Evolutionary conservation across 2,797 vertebrate genomes (phyloP).

Genomic region (Eulemur albifrons): DNA sequence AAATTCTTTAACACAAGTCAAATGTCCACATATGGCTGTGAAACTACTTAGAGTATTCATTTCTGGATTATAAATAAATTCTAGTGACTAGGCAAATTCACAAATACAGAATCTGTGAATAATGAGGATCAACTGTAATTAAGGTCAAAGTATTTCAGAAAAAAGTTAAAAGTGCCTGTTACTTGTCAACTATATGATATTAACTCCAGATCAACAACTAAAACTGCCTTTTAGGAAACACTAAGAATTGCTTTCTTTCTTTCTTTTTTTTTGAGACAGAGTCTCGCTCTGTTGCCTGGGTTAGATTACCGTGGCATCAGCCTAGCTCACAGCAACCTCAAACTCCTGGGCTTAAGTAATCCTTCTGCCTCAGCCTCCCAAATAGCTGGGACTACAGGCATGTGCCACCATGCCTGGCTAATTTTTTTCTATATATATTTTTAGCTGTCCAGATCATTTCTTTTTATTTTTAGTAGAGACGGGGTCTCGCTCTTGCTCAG

Average conservation of each 20-base stretch:
- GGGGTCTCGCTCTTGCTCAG: too few relatives aligned
- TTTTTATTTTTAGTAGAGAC: too few relatives aligned
- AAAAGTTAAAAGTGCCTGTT: neutral
- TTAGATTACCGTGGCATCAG: too few relatives aligned
- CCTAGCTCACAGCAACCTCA: too few relatives aligned
- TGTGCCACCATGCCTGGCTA: too few relatives aligned
- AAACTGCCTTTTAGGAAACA: constrained; percentile 9
- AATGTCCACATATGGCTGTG: neutral
- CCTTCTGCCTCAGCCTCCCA: too few relatives aligned
- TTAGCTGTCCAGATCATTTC: too few relatives aligned
- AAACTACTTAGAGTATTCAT: neutral
- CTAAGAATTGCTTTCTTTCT: neutral
- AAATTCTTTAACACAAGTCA: neutral
- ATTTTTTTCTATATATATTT: too few relatives aligned
- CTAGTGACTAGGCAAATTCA: neutral
- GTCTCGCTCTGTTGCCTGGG: too few relatives aligned
- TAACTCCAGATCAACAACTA: neutral
- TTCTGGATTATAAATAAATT: neutral
- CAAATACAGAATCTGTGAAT: neutral
- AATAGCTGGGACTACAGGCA: too few relatives aligned
- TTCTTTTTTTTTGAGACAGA: neutral
- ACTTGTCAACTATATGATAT: neutral
- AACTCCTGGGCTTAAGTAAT: too few relatives aligned
- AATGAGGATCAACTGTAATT: neutral
- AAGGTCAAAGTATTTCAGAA: constrained; percentile 19